phyloP scores from a whole-genome alignment of 2,888 invertebrate genomes.

The Lycophotia porphyrea region DNA sequence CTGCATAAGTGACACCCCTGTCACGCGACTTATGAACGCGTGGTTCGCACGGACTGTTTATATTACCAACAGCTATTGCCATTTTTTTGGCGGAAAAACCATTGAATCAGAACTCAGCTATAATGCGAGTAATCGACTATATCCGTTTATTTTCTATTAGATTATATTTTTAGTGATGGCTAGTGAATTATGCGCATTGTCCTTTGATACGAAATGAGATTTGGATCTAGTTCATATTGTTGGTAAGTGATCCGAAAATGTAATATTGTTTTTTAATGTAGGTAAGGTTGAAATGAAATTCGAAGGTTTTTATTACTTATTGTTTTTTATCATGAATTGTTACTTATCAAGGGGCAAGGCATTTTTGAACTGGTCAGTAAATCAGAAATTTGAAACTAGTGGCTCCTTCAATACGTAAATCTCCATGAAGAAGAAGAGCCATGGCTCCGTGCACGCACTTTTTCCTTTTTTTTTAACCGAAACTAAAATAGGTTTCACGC shows the following conservation, averaged over 20 bases:
- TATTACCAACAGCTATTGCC: constrained; percentile 59
- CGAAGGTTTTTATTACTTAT: not conserved
- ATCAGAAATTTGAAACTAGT: not conserved
- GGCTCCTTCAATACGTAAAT: not conserved
- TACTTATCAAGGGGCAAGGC: too few species aligned
- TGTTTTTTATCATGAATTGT: not conserved
- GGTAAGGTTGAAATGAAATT: not conserved
- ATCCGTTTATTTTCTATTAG: constrained; percentile 64
- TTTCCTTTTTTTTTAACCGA: not conserved
- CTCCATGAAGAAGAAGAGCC: not conserved
- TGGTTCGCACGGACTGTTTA: constrained; percentile 69
- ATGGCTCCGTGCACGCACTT: not conserved
- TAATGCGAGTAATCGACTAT: constrained; percentile 68
- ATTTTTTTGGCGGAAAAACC: constrained; percentile 61
- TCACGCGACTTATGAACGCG: constrained; percentile 44
- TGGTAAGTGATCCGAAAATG: constrained; percentile 5
- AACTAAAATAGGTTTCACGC: not conserved
- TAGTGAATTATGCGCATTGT: constrained; percentile 51
- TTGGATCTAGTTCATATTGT: constrained; percentile 42
- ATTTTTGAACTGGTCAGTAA: not conserved
- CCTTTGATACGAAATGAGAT: constrained; percentile 27
- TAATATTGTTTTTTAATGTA: not conserved
- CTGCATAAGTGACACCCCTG: constrained; percentile 56
- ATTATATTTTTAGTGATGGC: constrained; percentile 64
- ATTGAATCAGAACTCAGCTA: constrained; percentile 60